phyloP scores from a whole-genome alignment of 1,140 invertebrate species.

The Meloidogyne hapla region DNA sequence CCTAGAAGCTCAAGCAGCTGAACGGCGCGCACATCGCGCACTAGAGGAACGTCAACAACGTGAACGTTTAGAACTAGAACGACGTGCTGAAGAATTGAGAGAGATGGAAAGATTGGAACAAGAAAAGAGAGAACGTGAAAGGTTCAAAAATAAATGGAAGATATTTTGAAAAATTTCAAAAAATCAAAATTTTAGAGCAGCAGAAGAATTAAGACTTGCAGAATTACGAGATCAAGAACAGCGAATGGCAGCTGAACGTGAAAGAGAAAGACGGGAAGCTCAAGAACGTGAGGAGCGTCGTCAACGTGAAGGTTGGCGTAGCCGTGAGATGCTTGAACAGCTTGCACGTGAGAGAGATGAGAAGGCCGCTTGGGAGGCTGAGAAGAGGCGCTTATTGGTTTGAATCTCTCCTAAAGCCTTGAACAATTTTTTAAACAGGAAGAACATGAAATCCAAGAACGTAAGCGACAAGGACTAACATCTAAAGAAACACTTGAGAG shows the following conservation, averaged over 20 bases:
- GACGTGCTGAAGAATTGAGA: constrained; percentile 49
- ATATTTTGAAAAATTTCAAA: too few relatives aligned
- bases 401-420: neutral
- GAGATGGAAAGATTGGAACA: constrained; percentile 47
- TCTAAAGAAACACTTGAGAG: constrained; percentile 62
- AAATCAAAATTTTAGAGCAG: constrained; percentile 30
- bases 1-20: constrained; percentile 49
- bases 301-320: constrained; percentile 47
- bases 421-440: neutral
- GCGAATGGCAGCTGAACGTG: constrained; percentile 51
- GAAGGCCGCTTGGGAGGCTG: constrained; percentile 54
- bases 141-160: too few relatives aligned
- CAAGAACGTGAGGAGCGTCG: constrained; percentile 38
- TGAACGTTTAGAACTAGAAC: constrained; percentile 47
- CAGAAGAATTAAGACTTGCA: constrained; percentile 51
- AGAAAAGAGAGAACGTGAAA: constrained; percentile 48
- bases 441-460: constrained; percentile 32
- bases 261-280: constrained; percentile 49
- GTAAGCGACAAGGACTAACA: constrained; percentile 50
- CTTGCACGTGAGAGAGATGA: constrained; percentile 57
- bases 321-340: constrained; percentile 53
- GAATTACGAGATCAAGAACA: constrained; percentile 55
- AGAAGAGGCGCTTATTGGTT: constrained; percentile 45
- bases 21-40: constrained; percentile 44
- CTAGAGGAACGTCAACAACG: constrained; percentile 43